Conservation (phyloP, 2,797 vertebrate genomes). For the Megaceryle alcyon region DNA sequence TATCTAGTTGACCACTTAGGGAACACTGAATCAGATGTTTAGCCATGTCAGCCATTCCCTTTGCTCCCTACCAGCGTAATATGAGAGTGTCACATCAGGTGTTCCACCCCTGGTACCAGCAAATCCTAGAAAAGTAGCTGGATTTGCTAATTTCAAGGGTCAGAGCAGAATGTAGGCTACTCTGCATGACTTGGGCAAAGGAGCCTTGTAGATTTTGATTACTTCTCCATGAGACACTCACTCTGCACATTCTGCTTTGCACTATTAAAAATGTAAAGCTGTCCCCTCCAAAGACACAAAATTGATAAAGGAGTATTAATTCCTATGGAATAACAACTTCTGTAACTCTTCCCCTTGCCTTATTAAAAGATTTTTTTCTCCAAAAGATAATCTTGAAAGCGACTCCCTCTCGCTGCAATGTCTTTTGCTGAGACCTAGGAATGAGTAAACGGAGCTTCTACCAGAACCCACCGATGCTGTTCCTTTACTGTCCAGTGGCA, state of each 20-base stretch:
- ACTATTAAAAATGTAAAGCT: background rate
- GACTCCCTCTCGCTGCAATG: background rate
- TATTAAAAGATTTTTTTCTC: background rate
- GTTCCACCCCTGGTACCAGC: conserved; percentile 51
- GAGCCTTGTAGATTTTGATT: background rate
- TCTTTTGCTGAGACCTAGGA: background rate
- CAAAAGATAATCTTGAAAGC: background rate
- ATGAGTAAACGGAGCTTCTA: background rate
- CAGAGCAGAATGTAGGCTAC: background rate
- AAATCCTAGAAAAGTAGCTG: conserved; percentile 23
- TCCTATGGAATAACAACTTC: background rate
- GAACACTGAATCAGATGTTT: conserved; percentile 60
- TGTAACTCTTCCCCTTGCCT: background rate
- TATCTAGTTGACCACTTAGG: conserved; percentile 37
- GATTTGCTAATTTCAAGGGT: background rate
- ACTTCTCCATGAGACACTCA: background rate
- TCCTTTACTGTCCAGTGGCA: conserved; percentile 41
- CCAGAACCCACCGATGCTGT: background rate
- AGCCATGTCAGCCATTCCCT: conserved; percentile 63
- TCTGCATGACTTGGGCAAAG: background rate
- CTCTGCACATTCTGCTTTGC: background rate
- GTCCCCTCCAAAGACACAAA: background rate
- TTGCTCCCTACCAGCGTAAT: conserved; percentile 45
- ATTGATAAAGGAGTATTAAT: background rate
- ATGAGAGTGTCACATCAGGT: conserved; percentile 63